Percentiles rank a stretch among this genome's conserved stretches.
phyloP scores from a whole-genome alignment of 2,888 invertebrate genomes.

The Piscicola geometra region DNA sequence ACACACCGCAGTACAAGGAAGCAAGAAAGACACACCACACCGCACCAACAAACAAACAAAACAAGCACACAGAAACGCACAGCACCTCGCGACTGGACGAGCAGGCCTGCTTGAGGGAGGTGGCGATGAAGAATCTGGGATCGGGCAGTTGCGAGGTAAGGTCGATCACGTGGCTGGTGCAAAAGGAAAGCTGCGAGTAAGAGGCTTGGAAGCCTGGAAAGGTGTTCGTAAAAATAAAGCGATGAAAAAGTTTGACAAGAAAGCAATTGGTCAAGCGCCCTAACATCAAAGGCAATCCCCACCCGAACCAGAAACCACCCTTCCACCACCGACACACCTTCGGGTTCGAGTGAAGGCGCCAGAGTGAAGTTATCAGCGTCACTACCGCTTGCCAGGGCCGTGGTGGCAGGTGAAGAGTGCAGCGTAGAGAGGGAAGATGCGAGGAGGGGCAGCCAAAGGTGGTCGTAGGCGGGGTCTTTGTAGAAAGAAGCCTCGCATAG shows the following conservation, averaged over 20 bases:
- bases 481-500: constrained; percentile 71
- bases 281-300: not conserved
- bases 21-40: not conserved
- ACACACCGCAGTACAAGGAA: not conserved
- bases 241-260: too few relatives aligned
- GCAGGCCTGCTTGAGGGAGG: constrained; percentile 68
- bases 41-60: constrained; percentile 4
- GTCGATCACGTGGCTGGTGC: constrained; percentile 70
- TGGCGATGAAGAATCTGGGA: constrained; percentile 70
- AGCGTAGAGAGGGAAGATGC: not conserved
- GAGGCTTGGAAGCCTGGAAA: constrained; percentile 60
- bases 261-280: too few relatives aligned
- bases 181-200: constrained; percentile 78
- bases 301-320: too few relatives aligned
- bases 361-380: not conserved
- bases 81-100: constrained; percentile 17
- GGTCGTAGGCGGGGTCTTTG: constrained; percentile 65
- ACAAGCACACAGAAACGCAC: not conserved
- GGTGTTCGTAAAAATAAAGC: not conserved
- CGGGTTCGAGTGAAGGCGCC: not conserved
- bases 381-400: not conserved
- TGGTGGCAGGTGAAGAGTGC: not conserved
- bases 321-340: too few relatives aligned
- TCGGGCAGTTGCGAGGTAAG: constrained; percentile 69
- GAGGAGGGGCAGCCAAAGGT: constrained; percentile 55